A percentile compares a stretch with the other conserved stretches of the same genome.
phyloP scores from a whole-genome alignment of 2,797 vertebrate species.

The Hybognathus amarus region DNA sequence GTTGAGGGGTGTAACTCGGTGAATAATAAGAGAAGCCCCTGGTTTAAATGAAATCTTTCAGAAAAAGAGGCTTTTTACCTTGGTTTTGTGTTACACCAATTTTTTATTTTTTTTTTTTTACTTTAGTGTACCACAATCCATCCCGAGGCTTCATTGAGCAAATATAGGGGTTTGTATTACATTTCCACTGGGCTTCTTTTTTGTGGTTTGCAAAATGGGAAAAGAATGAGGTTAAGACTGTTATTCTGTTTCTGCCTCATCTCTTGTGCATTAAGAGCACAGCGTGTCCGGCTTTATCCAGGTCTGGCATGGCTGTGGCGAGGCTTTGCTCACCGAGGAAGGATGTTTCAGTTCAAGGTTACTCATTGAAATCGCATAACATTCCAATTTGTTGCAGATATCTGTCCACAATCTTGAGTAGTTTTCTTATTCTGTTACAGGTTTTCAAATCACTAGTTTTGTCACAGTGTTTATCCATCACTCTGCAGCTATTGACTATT shows the following conservation, averaged over 20 bases:
- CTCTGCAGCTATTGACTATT: neutral
- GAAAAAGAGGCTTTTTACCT: neutral
- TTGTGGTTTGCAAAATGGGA: slow-evolving; percentile 33
- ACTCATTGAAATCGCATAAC: slow-evolving; percentile 9
- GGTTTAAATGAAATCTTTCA: neutral
- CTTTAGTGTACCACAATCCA: slow-evolving; percentile 4
- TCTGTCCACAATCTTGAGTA: slow-evolving; percentile 10
- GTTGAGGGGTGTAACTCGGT: neutral
- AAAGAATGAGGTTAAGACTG: slow-evolving; percentile 29
- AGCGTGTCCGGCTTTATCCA: neutral
- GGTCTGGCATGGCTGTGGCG: neutral
- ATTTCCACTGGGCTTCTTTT: slow-evolving; percentile 15
- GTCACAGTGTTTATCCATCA: neutral
- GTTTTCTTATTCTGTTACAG: slow-evolving; percentile 1
- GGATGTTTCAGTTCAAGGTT: slow-evolving; percentile 22
- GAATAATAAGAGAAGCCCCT: neutral
- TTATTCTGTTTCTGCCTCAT: slow-evolving; percentile 42
- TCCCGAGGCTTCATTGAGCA: neutral
- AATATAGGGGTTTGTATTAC: slow-evolving; percentile 9
- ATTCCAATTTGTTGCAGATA: slow-evolving; percentile 11
- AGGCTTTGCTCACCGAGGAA: neutral
- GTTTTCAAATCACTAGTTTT: slow-evolving; percentile 4
- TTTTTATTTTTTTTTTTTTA: neutral
- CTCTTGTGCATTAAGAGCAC: slow-evolving; percentile 28
- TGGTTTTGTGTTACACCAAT: neutral